Evolutionary conservation across 2,797 vertebrate genomes (phyloP), one percentile per base, ranked within the genome.

Genomic region (Myotis findleyi): DNA sequence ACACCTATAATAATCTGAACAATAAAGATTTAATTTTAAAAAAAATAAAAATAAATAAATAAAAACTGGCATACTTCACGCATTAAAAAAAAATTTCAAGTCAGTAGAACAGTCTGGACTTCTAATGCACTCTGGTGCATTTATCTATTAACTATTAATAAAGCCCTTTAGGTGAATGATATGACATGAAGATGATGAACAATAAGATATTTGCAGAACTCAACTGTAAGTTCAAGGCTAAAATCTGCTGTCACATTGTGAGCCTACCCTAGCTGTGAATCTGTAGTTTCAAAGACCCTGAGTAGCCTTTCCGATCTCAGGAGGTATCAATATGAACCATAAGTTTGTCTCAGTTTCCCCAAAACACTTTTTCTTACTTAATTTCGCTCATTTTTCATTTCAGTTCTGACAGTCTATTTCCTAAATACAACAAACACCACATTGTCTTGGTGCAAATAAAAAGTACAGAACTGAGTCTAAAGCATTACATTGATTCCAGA

Each of bases 381-480:
- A 59, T 59, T 93, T 80, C 71, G 44, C 6, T 68, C 6, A 57
- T 68, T 94, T 93, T 95, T 83, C 21, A 90, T 82, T 77, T 93
- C 36, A 62, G 76, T 47, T 25, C 64, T 69, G 11, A 87, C 55
- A 81, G 4, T 51, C 38, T 10, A 16, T 75, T 88, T 93, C 13
- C 33, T 92, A 16, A 53, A 76, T 13, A 59, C 0, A 71, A 53
- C 6, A 96, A 93, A 49, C 17, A 30, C 12, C 30, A 51, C 77
- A n/a, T 21, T 79, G 73, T 62, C 14, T 84, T 38, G 6, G 23
- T 23, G 38, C n/a, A 91, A 86, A 75, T 55, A 82, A 81, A 23
- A 95, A 87, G 16, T 51, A 38, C 16, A 75, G n/a, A 93, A 57
- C 38, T 86, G 41, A 75, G 17, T 89, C n/a, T 14, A 49, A 36